A percentile compares a stretch with the other conserved stretches of the same genome.
These are phyloP conservation scores for Capromys pilorides DNA, from an alignment of 2,797 vertebrate species.

Conservation along the genomic window DNA sequence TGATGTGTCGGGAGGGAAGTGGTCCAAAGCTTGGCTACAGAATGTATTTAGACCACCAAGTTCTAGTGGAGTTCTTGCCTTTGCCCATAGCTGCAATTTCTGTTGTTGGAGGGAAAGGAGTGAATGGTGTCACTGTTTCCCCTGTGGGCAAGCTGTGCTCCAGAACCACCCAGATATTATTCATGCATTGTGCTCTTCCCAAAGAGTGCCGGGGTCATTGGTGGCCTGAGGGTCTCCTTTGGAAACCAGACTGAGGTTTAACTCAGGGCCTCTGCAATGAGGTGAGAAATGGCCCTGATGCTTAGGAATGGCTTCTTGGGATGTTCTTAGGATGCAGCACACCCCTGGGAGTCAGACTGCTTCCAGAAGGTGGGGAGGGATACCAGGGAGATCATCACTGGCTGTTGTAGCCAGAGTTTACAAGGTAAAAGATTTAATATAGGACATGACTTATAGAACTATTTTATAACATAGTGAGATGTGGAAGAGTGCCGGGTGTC, in stretches of 20 bases:
- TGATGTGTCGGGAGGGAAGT: not conserved
- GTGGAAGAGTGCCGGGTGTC: not conserved
- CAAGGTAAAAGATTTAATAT: not conserved
- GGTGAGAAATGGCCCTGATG: not conserved
- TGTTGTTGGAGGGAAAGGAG: not conserved
- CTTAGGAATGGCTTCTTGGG: not conserved
- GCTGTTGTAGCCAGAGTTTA: not conserved
- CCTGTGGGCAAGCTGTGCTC: not conserved
- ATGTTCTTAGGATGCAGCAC: not conserved
- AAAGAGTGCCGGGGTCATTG: not conserved
- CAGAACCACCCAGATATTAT: accelerated
- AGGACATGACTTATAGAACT: not conserved
- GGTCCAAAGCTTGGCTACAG: not conserved
- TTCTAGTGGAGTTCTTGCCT: not conserved
- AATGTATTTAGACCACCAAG: not conserved
- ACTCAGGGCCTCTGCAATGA: not conserved
- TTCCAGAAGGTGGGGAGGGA: not conserved
- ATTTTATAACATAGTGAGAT: not conserved
- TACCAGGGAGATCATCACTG: not conserved
- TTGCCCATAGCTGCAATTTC: not conserved
- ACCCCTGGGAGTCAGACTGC: not conserved
- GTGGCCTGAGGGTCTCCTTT: not conserved
- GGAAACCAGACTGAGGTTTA: constrained; percentile 10
- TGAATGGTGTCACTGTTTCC: not conserved
- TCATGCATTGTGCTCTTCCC: not conserved